Evolutionary conservation across 2,113 vertebrate species (phyloP), one percentile per base, ranked within the genome.

Genomic region (Bambusicola thoracicus): DNA sequence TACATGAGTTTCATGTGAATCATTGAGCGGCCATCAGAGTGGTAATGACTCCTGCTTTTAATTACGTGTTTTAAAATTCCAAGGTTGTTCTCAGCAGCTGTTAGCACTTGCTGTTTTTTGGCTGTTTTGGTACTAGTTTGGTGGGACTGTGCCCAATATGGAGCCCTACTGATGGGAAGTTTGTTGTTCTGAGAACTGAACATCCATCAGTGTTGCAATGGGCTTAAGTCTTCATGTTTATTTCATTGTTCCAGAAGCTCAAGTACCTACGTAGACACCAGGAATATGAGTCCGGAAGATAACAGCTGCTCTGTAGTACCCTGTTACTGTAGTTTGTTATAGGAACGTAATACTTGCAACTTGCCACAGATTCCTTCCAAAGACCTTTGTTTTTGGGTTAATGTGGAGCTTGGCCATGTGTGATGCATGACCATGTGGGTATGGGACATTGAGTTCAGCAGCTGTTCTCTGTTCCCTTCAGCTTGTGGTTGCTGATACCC

Each of bases 391-490:
- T 63, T 34, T 1, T 4, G 53, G 56, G 27, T 40, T 44, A 20
- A 13, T 17, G 27, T 29, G 11, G 53, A 36, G 34, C 30, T 72
- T 55, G 20, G 58, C 40, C 58, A 22, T 49, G 9, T 44, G 34
- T 14, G 43, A 55, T 59, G 66, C 30, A 29, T 27, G 56, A 30
- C 44, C 43, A 13, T 11, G 43, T 43, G 69, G 17, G 8, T 41
- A 29, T 38, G 0, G 2, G 18, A 58, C 32, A 4, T 63, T 22
- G 12, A 24, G 10, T 66, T 15, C 53, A 49, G 7, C 53, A 21
- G 34, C 43, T 83, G 63, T 21, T 65, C 25, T 49, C 73, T 43
- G 18, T 25, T 87, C 16, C 63, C 40, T 66, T 63, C 74, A 51
- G 56, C 38, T 82, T 73, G 29, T 32, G 6, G 62, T 48, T 49